Conservation (phyloP, 1,140 invertebrate species). For the Periplaneta americana region DNA sequence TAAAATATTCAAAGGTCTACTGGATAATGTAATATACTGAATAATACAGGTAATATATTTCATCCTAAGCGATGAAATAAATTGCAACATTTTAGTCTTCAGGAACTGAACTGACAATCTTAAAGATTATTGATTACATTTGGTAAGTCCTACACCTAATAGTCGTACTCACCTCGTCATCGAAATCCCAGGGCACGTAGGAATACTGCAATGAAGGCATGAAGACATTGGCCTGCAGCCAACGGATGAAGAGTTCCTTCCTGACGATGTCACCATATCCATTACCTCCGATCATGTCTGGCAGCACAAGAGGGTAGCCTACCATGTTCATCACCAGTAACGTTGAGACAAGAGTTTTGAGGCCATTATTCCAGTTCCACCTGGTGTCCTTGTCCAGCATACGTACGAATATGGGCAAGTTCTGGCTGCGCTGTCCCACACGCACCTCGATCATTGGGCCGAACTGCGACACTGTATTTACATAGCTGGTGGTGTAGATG, state of each 20-base stretch:
- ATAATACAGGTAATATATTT: too few relatives aligned
- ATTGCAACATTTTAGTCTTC: too few relatives aligned
- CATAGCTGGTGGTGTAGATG: too few relatives aligned
- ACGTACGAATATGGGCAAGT: slow-evolving; percentile 74
- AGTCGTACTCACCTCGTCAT: slow-evolving; percentile 55
- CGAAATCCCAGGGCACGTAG: slow-evolving; percentile 81
- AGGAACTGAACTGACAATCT: too few relatives aligned
- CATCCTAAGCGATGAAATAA: too few relatives aligned
- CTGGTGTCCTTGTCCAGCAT: slow-evolving; percentile 72
- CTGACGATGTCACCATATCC: slow-evolving; percentile 52
- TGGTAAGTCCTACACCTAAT: too few relatives aligned
- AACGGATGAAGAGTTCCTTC: slow-evolving; percentile 80
- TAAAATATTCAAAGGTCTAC: too few relatives aligned
- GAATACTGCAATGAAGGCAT: slow-evolving; percentile 87
- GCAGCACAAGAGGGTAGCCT: slow-evolving; percentile 78
- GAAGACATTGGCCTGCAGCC: slow-evolving; percentile 81
- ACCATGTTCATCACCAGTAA: too few relatives aligned
- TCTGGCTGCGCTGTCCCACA: slow-evolving; percentile 55
- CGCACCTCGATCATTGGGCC: slow-evolving; percentile 67
- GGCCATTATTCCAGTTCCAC: slow-evolving; percentile 48
- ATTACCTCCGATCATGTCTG: slow-evolving; percentile 92
- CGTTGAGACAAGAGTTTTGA: slow-evolving; percentile 42
- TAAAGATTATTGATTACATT: too few relatives aligned
- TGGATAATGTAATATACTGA: too few relatives aligned
- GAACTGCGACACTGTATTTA: slow-evolving; percentile 55